These are phyloP conservation scores for Lasioglossum baleicum DNA, from an alignment of 1,140 invertebrate genomes.

Conservation along the genomic window DNA sequence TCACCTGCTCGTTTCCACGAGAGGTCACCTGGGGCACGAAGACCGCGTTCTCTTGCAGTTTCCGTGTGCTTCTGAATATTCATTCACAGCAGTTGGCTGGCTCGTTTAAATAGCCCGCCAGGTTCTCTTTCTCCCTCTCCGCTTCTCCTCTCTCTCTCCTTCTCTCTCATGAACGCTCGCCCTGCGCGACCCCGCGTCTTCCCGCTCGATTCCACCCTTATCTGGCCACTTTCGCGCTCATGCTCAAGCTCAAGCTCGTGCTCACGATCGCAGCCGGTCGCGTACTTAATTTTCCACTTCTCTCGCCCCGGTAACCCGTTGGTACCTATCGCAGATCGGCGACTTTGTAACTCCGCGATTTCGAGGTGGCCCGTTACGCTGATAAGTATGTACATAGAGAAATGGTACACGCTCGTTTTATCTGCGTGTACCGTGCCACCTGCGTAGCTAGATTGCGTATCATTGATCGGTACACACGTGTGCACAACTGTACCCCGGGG, in stretches of 20 bases:
- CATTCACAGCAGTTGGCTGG: slow-evolving; percentile 54
- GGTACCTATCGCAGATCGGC: slow-evolving; percentile 16
- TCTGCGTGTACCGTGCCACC: slow-evolving; percentile 19
- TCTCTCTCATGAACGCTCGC: not conserved
- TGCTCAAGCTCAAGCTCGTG: not conserved
- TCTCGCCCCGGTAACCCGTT: not conserved
- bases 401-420: slow-evolving; percentile 27
- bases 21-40: slow-evolving; percentile 59
- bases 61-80: slow-evolving; percentile 59
- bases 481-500: not conserved
- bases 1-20: slow-evolving; percentile 65
- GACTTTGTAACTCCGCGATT: slow-evolving; percentile 40
- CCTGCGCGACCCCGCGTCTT: not conserved
- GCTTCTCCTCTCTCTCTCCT: too few species aligned
- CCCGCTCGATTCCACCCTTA: slow-evolving; percentile 10
- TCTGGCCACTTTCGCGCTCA: slow-evolving; percentile 28
- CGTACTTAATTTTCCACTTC: slow-evolving; percentile 38
- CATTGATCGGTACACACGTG: slow-evolving; percentile 7
- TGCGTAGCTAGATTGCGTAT: slow-evolving; percentile 4
- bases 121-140: slow-evolving; percentile 15
- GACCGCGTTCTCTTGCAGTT: slow-evolving; percentile 51
- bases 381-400: slow-evolving; percentile 35
- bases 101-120: slow-evolving; percentile 59
- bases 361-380: slow-evolving; percentile 28
- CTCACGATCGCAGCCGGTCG: not conserved